Percentiles rank a stretch among this genome's conserved stretches.
These are phyloP conservation scores for Chiroxiphia lanceolata DNA, from an alignment of 2,797 vertebrate species.

Conservation along the genomic window DNA sequence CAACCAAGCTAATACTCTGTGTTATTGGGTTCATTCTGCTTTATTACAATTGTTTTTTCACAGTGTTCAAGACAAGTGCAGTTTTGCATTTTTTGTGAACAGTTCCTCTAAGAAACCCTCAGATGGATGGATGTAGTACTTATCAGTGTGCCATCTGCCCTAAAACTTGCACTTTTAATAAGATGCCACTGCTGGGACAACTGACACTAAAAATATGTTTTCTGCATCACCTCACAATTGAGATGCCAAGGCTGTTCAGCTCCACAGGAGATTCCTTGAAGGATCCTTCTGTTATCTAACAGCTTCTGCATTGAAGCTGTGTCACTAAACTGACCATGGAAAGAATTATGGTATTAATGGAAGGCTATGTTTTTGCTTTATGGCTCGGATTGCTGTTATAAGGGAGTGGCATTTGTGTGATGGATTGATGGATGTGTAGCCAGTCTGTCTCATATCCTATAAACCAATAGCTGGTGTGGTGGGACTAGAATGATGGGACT, in stretches of 20 bases:
- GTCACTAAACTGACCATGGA: background rate
- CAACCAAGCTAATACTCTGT: background rate
- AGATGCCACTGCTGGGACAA: slow-evolving; percentile 34
- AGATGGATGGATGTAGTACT: background rate
- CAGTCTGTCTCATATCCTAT: background rate
- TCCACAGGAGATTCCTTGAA: slow-evolving; percentile 24
- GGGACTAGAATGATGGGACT: slow-evolving; percentile 15
- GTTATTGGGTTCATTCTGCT: background rate
- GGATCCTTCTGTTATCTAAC: background rate
- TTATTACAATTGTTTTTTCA: background rate
- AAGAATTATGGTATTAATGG: slow-evolving; percentile 17
- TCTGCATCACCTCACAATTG: slow-evolving; percentile 36
- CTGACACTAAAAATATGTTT: slow-evolving; percentile 54
- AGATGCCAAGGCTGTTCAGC: background rate
- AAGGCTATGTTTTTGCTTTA: slow-evolving; percentile 9
- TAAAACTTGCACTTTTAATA: slow-evolving; percentile 30
- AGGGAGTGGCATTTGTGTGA: background rate
- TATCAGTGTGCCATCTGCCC: slow-evolving; percentile 26
- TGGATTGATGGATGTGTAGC: slow-evolving; percentile 44
- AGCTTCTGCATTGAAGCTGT: background rate
- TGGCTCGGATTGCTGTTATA: slow-evolving; percentile 2
- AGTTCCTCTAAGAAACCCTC: background rate
- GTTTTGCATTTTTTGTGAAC: slow-evolving; percentile 9
- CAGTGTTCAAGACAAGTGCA: background rate
- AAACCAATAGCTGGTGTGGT: slow-evolving; percentile 19